phyloP scores from a whole-genome alignment of 2,113 vertebrate genomes.

The Corythornis cristatus region DNA sequence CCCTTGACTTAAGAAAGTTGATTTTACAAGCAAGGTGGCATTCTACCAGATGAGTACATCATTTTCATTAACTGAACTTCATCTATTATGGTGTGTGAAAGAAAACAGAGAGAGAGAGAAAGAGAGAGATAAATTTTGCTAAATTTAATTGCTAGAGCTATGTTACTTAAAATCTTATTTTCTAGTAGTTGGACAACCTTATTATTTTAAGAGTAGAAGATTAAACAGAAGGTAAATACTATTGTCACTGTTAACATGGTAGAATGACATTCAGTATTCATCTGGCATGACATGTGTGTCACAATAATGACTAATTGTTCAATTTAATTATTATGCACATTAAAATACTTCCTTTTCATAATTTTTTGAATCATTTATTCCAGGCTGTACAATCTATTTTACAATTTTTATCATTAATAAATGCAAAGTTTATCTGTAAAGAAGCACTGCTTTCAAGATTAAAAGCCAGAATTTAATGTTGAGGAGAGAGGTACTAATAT shows the following conservation, averaged over 20 bases:
- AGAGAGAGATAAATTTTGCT: background rate
- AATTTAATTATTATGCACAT: background rate
- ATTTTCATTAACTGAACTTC: conserved; percentile 29
- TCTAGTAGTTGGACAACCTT: background rate
- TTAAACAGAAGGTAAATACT: background rate
- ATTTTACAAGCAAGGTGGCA: background rate
- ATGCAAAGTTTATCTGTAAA: background rate
- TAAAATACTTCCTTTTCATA: background rate
- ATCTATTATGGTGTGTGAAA: background rate
- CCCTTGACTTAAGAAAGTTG: background rate
- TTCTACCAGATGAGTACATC: conserved; percentile 8
- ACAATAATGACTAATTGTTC: background rate
- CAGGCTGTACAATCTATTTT: background rate
- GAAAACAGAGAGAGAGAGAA: background rate
- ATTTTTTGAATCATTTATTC: background rate
- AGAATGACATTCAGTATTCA: background rate
- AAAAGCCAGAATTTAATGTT: background rate
- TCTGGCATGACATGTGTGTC: background rate
- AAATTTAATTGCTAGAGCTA: background rate
- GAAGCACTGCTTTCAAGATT: background rate
- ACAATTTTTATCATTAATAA: background rate
- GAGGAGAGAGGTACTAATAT: background rate
- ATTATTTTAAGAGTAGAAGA: background rate
- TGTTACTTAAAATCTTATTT: background rate
- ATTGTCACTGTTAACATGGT: background rate